Evolutionary conservation across 2,888 invertebrate species (phyloP).

Genomic region (Lithophane semibrunnea): DNA sequence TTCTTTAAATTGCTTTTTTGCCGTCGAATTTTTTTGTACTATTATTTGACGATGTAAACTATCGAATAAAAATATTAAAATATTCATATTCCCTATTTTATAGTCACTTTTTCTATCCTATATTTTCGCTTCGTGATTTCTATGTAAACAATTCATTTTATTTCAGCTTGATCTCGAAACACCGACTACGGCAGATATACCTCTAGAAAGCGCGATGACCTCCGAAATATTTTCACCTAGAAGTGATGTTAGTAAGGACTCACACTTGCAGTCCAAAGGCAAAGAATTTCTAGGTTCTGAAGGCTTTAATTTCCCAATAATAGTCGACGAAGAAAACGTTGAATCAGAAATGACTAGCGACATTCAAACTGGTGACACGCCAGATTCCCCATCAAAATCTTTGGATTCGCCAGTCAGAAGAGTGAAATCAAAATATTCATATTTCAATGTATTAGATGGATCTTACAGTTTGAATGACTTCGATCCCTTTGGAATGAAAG

Average conservation of each 20-base stretch:
- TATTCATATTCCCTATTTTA: background rate
- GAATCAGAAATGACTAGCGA: slow-evolving; percentile 75
- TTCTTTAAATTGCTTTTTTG: no score
- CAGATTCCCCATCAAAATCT: slow-evolving; percentile 78
- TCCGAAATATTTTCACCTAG: slow-evolving; percentile 81
- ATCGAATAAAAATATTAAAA: no score
- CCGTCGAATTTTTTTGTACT: no score
- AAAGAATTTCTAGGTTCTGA: slow-evolving; percentile 81
- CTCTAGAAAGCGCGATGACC: slow-evolving; percentile 79
- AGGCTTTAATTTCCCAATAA: slow-evolving; percentile 85
- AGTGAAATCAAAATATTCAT: slow-evolving; percentile 73
- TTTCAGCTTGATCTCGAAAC: slow-evolving; percentile 88
- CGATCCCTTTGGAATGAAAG: slow-evolving; percentile 86
- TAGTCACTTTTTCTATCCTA: background rate
- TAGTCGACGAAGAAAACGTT: slow-evolving; percentile 80
- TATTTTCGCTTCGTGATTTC: background rate
- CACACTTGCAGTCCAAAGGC: slow-evolving; percentile 75
- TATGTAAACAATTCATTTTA: background rate
- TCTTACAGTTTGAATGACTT: slow-evolving; percentile 85
- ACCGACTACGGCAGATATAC: slow-evolving; percentile 88
- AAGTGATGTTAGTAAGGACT: slow-evolving; percentile 78
- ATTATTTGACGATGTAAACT: no score
- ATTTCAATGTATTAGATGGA: slow-evolving; percentile 87
- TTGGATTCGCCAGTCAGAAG: slow-evolving; percentile 57
- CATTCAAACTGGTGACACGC: slow-evolving; percentile 68